Conservation (phyloP, 2,888 invertebrate genomes). For the Choristoneura rosaceana region DNA sequence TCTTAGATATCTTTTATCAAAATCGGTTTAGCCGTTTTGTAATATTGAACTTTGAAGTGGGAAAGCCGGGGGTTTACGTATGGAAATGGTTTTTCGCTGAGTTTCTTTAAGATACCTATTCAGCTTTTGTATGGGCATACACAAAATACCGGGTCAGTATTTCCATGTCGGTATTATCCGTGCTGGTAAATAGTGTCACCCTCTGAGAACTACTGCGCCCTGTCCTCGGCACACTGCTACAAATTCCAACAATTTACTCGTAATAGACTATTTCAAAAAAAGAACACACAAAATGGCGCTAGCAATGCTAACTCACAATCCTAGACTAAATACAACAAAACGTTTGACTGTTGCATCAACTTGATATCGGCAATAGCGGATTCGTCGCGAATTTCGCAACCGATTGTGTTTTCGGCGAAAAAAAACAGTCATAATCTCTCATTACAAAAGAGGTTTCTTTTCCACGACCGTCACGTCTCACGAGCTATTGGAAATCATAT, state of each 20-base stretch:
- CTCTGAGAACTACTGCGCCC: no score
- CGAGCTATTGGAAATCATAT: slow-evolving; percentile 76
- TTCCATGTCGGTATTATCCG: no score
- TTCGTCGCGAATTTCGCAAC: slow-evolving; percentile 58
- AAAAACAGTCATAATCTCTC: slow-evolving; percentile 66
- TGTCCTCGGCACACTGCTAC: not conserved
- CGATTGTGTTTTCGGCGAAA: slow-evolving; percentile 52
- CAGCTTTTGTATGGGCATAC: no score
- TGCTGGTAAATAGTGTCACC: no score
- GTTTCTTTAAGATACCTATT: no score
- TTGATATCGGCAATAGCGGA: slow-evolving; percentile 31
- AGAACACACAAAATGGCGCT: not conserved
- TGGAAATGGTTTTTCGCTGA: no score
- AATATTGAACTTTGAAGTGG: no score
- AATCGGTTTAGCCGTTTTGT: no score
- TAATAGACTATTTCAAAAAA: not conserved
- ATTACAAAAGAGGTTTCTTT: slow-evolving; percentile 80
- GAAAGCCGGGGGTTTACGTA: no score
- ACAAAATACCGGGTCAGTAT: no score
- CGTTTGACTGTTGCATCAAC: slow-evolving; percentile 27
- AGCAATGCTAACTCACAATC: not conserved
- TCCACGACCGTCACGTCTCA: slow-evolving; percentile 80
- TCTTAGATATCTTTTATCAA: no score
- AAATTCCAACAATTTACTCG: no score
- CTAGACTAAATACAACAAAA: slow-evolving; percentile 7